Percentiles rank a stretch among this genome's conserved stretches.
phyloP scores from a whole-genome alignment of 2,113 vertebrate species.

The Oxyura jamaicensis region DNA sequence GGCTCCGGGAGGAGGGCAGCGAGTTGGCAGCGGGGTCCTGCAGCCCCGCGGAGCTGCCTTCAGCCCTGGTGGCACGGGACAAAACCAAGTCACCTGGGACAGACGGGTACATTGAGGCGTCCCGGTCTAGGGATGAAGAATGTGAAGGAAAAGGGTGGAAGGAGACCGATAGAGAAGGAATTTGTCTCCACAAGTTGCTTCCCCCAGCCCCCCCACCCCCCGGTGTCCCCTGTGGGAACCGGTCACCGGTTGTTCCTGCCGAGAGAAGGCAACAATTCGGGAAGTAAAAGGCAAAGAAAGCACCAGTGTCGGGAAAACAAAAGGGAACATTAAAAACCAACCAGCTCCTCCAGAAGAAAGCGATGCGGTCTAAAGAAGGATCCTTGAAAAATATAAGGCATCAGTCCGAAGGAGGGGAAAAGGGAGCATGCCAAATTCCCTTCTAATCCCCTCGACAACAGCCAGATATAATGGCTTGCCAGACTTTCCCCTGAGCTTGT shows the following conservation, averaged over 20 bases:
- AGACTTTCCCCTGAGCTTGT: conserved; percentile 45
- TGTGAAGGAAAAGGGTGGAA: not conserved
- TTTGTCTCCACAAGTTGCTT: accelerated
- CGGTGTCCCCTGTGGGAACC: not conserved
- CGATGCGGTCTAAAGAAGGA: not conserved
- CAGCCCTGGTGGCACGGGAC: too few species aligned
- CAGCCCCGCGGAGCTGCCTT: too few species aligned
- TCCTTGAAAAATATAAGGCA: conserved; percentile 50
- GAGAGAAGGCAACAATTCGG: not conserved
- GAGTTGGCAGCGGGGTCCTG: not conserved
- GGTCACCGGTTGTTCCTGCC: not conserved
- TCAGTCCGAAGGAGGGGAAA: conserved; percentile 32
- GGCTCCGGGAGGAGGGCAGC: not conserved
- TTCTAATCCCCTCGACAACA: conserved; percentile 60
- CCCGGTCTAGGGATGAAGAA: not conserved
- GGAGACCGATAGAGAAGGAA: not conserved
- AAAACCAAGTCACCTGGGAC: too few species aligned
- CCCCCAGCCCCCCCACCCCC: not conserved
- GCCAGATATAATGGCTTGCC: conserved; percentile 13
- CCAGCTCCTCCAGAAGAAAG: conserved; percentile 29
- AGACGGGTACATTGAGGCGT: not conserved
- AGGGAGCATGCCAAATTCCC: conserved; percentile 57
- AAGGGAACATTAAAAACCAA: conserved; percentile 57
- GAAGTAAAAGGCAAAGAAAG: conserved; percentile 10
- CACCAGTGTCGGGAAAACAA: conserved; percentile 1